These are phyloP conservation scores for Arctocebus calabarensis DNA, from an alignment of 2,797 vertebrate genomes.

Conservation along the genomic window DNA sequence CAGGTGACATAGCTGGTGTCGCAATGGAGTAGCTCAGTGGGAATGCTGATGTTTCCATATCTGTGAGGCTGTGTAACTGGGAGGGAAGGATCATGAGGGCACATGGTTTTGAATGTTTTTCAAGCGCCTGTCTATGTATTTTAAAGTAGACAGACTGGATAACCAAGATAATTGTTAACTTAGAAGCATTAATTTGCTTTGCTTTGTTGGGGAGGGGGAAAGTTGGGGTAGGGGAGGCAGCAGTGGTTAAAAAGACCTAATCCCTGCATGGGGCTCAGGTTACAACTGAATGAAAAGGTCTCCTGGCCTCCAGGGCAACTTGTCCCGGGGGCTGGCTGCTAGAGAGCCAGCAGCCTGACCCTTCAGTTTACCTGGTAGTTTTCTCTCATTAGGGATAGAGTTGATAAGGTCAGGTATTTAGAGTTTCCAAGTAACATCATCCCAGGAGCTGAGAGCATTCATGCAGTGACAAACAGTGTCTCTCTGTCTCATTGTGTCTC, in stretches of 20 bases:
- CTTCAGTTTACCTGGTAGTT: constrained; percentile 67
- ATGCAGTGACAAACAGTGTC: constrained; percentile 72
- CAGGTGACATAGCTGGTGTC: background rate
- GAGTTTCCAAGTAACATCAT: constrained; percentile 66
- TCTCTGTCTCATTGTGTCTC: constrained; percentile 77
- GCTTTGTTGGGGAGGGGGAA: background rate
- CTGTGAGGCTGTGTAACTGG: background rate
- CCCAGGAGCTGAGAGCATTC: constrained; percentile 53
- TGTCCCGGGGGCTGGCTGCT: constrained; percentile 21
- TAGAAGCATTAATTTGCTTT: constrained; percentile 85
- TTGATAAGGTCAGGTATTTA: constrained; percentile 73
- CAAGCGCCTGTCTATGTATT: constrained; percentile 76
- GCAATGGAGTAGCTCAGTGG: background rate
- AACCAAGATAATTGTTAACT: constrained; percentile 83
- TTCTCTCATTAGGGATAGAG: constrained; percentile 61
- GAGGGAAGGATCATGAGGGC: constrained; percentile 5
- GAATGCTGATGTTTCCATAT: background rate
- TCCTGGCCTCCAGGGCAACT: constrained; percentile 65
- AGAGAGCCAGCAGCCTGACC: constrained; percentile 45
- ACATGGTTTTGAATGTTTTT: constrained; percentile 75
- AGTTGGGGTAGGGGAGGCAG: background rate
- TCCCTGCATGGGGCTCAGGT: constrained; percentile 75
- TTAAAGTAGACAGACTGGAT: constrained; percentile 82
- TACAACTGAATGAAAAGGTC: constrained; percentile 81
- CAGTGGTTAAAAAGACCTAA: constrained; percentile 77